A percentile compares a stretch with the other conserved stretches of the same genome.
phyloP scores from a whole-genome alignment of 2,888 invertebrate genomes.

The Thumatha senex region DNA sequence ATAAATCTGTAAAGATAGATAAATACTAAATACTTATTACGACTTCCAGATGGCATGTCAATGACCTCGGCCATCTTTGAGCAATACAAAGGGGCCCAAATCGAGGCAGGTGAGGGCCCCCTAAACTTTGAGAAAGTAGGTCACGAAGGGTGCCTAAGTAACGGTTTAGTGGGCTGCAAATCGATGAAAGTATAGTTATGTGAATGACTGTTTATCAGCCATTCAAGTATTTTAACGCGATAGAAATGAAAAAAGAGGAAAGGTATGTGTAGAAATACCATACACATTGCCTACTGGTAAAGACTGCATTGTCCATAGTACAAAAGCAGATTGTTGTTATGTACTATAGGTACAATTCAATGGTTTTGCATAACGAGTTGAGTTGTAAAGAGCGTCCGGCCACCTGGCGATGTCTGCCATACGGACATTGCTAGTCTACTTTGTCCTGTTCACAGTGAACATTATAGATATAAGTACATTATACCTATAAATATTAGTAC shows the following conservation, averaged over 20 bases:
- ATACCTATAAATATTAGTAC: too few species aligned
- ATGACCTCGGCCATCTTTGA: conserved; percentile 42
- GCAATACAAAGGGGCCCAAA: conserved; percentile 22
- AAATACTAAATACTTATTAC: conserved; percentile 10
- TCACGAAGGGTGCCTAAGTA: conserved; percentile 26
- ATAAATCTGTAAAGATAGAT: too few species aligned
- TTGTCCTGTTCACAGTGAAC: not conserved
- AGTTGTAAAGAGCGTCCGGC: conserved; percentile 12
- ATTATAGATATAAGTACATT: not conserved
- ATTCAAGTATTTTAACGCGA: too few species aligned
- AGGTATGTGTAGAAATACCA: too few species aligned
- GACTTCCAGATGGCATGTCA: conserved; percentile 49
- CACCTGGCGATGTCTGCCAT: conserved; percentile 4
- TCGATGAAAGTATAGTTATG: too few species aligned
- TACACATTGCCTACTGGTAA: not conserved
- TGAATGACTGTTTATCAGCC: not conserved
- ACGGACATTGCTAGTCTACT: not conserved
- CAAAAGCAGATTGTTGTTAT: not conserved
- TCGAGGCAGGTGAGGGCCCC: conserved; percentile 35
- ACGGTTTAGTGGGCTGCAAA: not conserved
- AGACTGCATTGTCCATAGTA: not conserved
- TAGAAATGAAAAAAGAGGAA: too few species aligned
- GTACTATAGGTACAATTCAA: not conserved
- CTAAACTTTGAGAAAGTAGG: conserved; percentile 36
- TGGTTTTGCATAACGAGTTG: conserved; percentile 4